Conservation (phyloP, 2,888 invertebrate genomes). For the Alsophila aescularia region DNA sequence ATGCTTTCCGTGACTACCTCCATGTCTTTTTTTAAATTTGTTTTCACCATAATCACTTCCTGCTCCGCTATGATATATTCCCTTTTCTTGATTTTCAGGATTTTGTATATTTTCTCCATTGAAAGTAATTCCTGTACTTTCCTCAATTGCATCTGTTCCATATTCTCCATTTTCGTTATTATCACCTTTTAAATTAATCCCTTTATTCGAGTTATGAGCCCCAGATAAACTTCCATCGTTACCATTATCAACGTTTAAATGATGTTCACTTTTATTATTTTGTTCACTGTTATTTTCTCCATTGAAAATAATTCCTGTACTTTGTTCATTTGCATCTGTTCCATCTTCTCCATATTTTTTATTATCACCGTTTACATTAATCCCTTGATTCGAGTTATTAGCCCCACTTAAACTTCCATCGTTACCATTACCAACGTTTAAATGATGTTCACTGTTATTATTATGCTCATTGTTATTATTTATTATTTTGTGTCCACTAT, state of each 20-base stretch:
- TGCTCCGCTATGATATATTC: no score
- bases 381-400: background rate
- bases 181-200: background rate
- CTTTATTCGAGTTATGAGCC: background rate
- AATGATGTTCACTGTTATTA: background rate
- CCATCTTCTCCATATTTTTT: background rate
- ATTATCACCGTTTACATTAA: background rate
- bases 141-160: background rate
- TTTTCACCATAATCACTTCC: background rate
- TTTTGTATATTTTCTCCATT: background rate
- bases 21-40: background rate
- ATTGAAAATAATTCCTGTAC: background rate
- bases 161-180: background rate
- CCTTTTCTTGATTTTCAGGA: background rate
- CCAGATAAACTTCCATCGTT: background rate
- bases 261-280: no score
- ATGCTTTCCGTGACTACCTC: no score
- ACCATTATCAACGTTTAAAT: no score
- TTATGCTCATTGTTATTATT: background rate
- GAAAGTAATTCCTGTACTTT: background rate
- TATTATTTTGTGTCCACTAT: background rate
- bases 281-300: no score
- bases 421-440: background rate
- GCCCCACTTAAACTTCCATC: background rate
- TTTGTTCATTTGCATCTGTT: background rate